Evolutionary conservation across 2,113 vertebrate genomes (phyloP), one percentile per base, ranked within the genome.

Genomic region (Martes martes): DNA sequence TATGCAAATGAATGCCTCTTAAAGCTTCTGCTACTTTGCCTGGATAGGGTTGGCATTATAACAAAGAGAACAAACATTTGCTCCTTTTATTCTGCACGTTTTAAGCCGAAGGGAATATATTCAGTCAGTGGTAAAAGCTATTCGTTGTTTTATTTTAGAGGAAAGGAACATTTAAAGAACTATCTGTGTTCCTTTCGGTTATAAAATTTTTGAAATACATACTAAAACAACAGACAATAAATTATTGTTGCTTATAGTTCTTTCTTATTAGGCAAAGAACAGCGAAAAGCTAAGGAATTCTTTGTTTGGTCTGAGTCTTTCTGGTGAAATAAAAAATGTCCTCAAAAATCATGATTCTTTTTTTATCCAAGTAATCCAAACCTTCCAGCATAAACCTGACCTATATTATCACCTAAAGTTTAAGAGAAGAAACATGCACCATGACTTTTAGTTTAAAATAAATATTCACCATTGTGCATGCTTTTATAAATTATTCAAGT

Each of bases 141-240:
- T 21, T 84, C 21, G 33, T 89, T 94, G 47, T 89, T 94, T 97
- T 93, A 69, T 96, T 89, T 93, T 36, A 95, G 36, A 95, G 71
- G 80, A 96, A 96, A 95, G 79, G 69, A 71, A 78, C 11, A 36
- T 69, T 81, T 92, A 71, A 95, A 95, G 57, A 91, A 94, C 89
- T 76, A 73, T 61, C 15, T 55, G 31, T 82, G n/a, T 89, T 87
- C 36, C 73, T 94, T 15, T 92, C 73, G 39, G n/a, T 80, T 96
- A 45, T 95, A 92, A 89, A 95, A 94, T 61, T 88, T 95, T 97
- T 88, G 90, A 97, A 97, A 95, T 96, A 87, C 33, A 50, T 74
- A 63, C 71, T 87, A 83, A 94, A 96, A 91, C 1, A 93, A 95
- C 47, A 96, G 94, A 85, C n/a, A 89, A 81, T 86, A 86, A 95